Evolutionary conservation across 1,140 invertebrate genomes (phyloP), one percentile per base, ranked within the genome.

Genomic region (Elysia chlorotica): DNA sequence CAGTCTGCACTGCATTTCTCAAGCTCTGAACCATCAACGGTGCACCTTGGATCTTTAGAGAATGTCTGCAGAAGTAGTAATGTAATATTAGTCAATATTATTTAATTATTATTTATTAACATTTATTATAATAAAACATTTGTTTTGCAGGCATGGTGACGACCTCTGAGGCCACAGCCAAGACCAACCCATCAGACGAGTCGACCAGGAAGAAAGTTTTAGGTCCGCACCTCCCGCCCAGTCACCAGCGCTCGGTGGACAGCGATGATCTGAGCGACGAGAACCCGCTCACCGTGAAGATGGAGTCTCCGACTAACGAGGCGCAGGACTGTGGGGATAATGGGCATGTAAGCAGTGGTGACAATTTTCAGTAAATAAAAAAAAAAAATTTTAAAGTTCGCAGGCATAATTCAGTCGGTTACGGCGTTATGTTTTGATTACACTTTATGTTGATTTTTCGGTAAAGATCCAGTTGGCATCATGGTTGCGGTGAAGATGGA

Each of bases 261-360:
- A 71, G 69, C 35, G 69, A 71, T 48, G 69, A 71, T 48, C 37
- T 62, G 5, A 71, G 69, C 57, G 69, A 71, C 35, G 69, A 71
- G 25, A 59, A 59, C 1, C 31, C 56, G 36, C 59, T 71, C 10
- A 71, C 38, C 0, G 57, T 71, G 2, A 71, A 71, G 54, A 61
- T 61, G 69, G 69, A 71, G 14, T 48, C 69, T 38, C 57, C 41
- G 21, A 62, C 63, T 56, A 62, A 56, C 1, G 57, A 56, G 2
- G 37, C 36, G 31, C 59, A 69, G 37, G 10, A 31, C n/a, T 37
- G 57, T 59, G 53, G 59, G 37, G 67, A 69, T 56, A 53, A 71
- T n/a, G 21, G 62, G 10, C 33, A 71, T 19, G 59, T n/a, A 53
- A 6, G 57, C 53, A 33, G 69, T 41, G 6, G 69, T 59, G 10